Base-by-base conservation (phyloP, 2,113 vertebrate genomes). In the Aphyosemion australe region DNA sequence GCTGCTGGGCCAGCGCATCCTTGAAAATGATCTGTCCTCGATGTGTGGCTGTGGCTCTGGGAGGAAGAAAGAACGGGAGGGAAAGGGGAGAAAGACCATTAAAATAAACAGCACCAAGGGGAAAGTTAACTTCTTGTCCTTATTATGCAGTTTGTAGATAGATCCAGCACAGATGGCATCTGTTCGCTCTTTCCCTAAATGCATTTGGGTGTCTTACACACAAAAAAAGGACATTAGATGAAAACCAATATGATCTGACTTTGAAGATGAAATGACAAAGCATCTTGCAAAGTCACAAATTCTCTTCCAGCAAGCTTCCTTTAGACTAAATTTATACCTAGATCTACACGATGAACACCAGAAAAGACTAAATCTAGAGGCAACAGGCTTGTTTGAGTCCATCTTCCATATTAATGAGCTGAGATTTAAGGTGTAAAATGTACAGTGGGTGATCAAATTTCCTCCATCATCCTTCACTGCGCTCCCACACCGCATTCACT, bases 21-120 rank as follows among this genome's bases (percentile, higher is more conserved):
- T 99, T 99, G 92, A 99, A 99, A 89, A 99, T 93, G 84, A 99
- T 94, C 93, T 99, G 97, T 87, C 96, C 97, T 72, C 94, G 93
- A 47, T 97, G 94, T 60, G 96, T 98, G 65, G 97, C 97, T 58
- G 97, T 99, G 56, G 96, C 97, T 93, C 97, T 98, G 88, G 61
- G 84, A 89, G 63, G 69, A 16, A 76, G n/a, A 68, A 15, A 65
- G 53, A 78, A 26, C 70, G 65, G 68, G 37, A 67, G 37, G 19
- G 56, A 39, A 61, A 45, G 46, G 26, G 73, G 31, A 81, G 18
- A 63, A 53, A 20, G 12, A 64, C 47, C 46, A 57, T 72, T 65
- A 76, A 72, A 53, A 55, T 45, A 57, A 71, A 56, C 12, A 26
- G 34, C 41, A 20, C 53, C 5, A 11, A 57, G 18, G 58, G 37